A percentile compares a stretch with the other conserved stretches of the same genome.
phyloP scores from a whole-genome alignment of 2,113 vertebrate species.

The Myrmophylax atrothorax region DNA sequence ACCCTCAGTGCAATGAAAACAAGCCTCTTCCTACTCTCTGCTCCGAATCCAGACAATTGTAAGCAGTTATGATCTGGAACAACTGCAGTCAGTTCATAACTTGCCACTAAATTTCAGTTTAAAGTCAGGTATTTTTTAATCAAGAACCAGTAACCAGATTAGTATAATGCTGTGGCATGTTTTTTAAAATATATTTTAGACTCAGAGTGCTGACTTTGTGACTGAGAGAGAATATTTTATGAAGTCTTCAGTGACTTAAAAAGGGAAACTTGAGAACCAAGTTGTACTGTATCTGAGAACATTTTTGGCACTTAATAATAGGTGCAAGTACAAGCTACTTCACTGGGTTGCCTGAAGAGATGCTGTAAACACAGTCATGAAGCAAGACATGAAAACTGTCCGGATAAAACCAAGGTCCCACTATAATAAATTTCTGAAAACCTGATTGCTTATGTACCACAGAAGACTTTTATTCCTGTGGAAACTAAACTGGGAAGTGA shows the following conservation, averaged over 20 bases:
- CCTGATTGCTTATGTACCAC: not conserved
- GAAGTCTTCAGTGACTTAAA: not conserved
- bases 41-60: not conserved
- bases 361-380: not conserved
- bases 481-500: not conserved
- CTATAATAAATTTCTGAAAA: not conserved
- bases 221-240: not conserved
- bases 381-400: not conserved
- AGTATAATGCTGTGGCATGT: not conserved
- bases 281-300: not conserved
- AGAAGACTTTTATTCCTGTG: not conserved
- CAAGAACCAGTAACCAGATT: not conserved
- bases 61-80: not conserved
- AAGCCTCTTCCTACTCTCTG: not conserved
- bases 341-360: not conserved
- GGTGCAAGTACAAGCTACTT: not conserved
- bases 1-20: not conserved
- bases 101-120: not conserved
- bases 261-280: not conserved
- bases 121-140: not conserved
- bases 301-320: not conserved
- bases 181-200: not conserved
- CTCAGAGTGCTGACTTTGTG: not conserved
- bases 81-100: not conserved
- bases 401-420: not conserved